These are phyloP conservation scores for Hyposoter dolosus DNA, from an alignment of 2,888 invertebrate species.

Conservation along the genomic window DNA sequence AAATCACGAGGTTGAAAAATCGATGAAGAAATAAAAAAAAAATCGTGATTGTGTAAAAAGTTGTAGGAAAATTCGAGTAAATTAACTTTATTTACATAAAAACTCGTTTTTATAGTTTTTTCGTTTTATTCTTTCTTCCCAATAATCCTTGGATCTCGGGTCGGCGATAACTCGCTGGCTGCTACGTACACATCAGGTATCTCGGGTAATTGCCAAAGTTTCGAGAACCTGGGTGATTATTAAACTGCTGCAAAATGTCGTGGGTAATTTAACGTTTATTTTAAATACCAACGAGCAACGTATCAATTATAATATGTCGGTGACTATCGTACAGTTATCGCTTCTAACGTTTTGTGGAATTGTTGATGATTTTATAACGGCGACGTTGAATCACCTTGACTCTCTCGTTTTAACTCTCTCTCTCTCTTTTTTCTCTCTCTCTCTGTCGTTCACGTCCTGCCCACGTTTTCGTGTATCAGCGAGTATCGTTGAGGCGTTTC, in stretches of 20 bases:
- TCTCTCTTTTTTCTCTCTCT: slow-evolving; percentile 20
- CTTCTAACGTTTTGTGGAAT: slow-evolving; percentile 64
- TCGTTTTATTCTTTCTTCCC: background rate
- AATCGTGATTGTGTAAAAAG: slow-evolving; percentile 23
- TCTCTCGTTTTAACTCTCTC: slow-evolving; percentile 15
- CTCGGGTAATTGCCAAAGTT: background rate
- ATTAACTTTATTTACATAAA: slow-evolving; percentile 62
- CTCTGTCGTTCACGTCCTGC: background rate
- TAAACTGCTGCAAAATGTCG: slow-evolving; percentile 36
- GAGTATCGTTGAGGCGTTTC: slow-evolving; percentile 2
- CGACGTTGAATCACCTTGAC: slow-evolving; percentile 26
- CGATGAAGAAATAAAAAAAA: background rate
- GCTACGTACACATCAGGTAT: slow-evolving; percentile 6
- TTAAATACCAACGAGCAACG: slow-evolving; percentile 80
- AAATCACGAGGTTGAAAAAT: background rate
- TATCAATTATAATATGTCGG: slow-evolving; percentile 75
- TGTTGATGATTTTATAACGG: slow-evolving; percentile 54
- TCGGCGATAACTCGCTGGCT: background rate
- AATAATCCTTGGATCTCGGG: background rate
- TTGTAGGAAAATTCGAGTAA: slow-evolving; percentile 26
- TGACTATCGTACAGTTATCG: slow-evolving; percentile 77
- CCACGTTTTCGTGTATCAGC: slow-evolving; percentile 1
- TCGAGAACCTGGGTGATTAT: slow-evolving; percentile 18
- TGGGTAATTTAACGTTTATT: slow-evolving; percentile 76
- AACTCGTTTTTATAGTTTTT: slow-evolving; percentile 31